Evolutionary conservation across 1,140 invertebrate species (phyloP).

Genomic region (Choristoneura fumiferana): DNA sequence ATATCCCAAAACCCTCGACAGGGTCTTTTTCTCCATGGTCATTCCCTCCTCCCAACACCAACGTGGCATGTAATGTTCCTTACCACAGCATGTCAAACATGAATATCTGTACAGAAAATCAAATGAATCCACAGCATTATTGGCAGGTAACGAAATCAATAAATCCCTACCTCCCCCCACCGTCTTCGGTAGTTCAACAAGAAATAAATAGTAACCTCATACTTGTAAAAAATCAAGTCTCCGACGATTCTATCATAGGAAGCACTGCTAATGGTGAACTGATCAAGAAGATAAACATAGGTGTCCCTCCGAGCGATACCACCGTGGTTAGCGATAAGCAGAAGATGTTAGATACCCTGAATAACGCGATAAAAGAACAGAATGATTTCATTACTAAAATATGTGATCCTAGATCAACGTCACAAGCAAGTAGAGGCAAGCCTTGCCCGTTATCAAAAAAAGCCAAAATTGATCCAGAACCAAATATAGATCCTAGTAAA

Average conservation of each 20-base stretch:
- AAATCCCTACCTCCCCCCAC: not conserved
- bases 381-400: not conserved
- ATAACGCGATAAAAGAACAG: not conserved
- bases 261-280: not conserved
- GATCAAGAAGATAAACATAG: conserved; percentile 7
- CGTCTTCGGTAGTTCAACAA: not conserved
- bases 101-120: too few relatives aligned
- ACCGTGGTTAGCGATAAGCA: not conserved
- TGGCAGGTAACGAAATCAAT: not conserved
- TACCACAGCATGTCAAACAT: too few relatives aligned
- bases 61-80: too few relatives aligned
- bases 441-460: not conserved
- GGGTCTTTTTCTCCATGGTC: too few relatives aligned
- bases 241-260: not conserved
- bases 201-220: not conserved
- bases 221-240: not conserved
- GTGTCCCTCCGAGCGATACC: not conserved
- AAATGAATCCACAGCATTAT: not conserved
- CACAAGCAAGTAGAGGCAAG: not conserved
- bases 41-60: too few relatives aligned
- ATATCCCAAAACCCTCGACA: too few relatives aligned
- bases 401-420: not conserved
- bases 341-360: not conserved
- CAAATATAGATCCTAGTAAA: conserved; percentile 11
- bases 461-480: not conserved